Evolutionary conservation across 2,888 invertebrate species (phyloP).

Genomic region (Cybosia mesomella): DNA sequence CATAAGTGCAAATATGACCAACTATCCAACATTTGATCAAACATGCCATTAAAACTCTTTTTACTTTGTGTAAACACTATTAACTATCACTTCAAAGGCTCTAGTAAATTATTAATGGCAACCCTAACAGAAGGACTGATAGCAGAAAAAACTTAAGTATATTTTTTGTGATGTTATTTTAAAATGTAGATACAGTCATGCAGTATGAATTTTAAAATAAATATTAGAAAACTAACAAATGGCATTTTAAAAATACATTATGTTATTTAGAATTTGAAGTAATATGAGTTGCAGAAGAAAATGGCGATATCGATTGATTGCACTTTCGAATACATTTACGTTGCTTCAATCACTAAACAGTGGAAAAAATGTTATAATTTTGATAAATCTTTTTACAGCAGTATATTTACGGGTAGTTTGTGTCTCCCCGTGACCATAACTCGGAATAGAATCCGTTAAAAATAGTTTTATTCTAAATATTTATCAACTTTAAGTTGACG

Average conservation of each 20-base stretch:
- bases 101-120: slow-evolving; percentile 16
- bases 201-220: neutral
- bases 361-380: no score
- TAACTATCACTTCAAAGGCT: slow-evolving; percentile 44
- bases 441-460: no score
- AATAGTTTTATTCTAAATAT: no score
- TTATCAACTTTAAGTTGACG: no score
- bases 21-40: slow-evolving; percentile 46
- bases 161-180: neutral
- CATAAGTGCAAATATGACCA: slow-evolving; percentile 41
- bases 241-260: neutral
- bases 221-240: neutral
- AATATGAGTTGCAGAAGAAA: no score
- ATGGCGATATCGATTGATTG: no score
- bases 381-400: no score
- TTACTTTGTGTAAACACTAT: slow-evolving; percentile 41
- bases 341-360: no score
- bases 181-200: neutral
- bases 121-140: slow-evolving; percentile 11
- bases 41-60: slow-evolving; percentile 49
- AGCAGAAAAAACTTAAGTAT: slow-evolving; percentile 3
- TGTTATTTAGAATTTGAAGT: no score
- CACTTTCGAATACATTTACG: no score
- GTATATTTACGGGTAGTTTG: no score
- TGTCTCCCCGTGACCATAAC: no score